These are phyloP conservation scores for Echiichthys vipera DNA, from an alignment of 2,797 vertebrate genomes.

Conservation along the genomic window DNA sequence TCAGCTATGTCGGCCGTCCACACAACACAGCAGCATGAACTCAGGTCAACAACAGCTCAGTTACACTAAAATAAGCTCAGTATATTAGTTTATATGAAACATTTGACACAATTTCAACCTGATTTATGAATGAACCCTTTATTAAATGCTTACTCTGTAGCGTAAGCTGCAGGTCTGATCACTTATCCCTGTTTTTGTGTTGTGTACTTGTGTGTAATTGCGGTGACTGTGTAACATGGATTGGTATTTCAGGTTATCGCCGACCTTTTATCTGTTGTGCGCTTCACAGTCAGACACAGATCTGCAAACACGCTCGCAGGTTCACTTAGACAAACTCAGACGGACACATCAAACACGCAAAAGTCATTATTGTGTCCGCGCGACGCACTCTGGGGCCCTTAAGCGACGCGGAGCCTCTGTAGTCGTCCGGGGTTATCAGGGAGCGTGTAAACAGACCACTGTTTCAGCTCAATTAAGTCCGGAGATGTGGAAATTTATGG, in stretches of 20 bases:
- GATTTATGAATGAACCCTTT: not conserved
- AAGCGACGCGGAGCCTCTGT: slow-evolving; percentile 22
- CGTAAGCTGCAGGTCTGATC: not conserved
- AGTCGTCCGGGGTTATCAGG: slow-evolving; percentile 41
- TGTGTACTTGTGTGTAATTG: not conserved
- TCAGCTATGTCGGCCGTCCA: slow-evolving; percentile 23
- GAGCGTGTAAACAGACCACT: slow-evolving; percentile 42
- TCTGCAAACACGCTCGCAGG: slow-evolving; percentile 23
- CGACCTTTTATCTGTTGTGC: slow-evolving; percentile 4
- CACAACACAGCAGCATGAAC: not conserved
- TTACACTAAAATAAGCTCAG: not conserved
- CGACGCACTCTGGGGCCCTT: not conserved
- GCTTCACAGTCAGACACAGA: slow-evolving; percentile 15
- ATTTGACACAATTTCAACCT: not conserved
- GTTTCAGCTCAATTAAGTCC: slow-evolving; percentile 37
- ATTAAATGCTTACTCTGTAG: not conserved
- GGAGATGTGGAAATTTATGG: slow-evolving; percentile 29
- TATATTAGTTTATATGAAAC: not conserved
- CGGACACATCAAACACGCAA: slow-evolving; percentile 33
- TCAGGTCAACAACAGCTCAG: not conserved
- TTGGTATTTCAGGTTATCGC: slow-evolving; percentile 5
- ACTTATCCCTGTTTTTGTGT: not conserved
- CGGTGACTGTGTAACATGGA: not conserved
- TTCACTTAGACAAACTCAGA: slow-evolving; percentile 29
- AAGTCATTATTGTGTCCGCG: not conserved